phyloP scores from a whole-genome alignment of 2,113 vertebrate genomes.

The Dendrocopos noguchii region DNA sequence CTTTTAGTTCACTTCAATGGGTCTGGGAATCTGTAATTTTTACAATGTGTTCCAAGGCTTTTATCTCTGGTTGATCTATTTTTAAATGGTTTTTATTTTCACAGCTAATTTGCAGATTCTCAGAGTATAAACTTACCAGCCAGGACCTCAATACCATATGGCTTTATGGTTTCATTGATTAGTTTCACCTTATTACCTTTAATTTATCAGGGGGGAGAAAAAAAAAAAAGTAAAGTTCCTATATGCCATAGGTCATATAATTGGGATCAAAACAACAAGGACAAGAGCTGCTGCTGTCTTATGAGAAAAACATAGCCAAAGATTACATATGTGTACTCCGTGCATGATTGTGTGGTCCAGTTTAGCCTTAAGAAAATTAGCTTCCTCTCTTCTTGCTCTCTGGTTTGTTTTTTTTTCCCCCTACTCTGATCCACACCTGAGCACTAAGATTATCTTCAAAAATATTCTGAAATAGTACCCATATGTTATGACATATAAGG shows the following conservation, averaged over 20 bases:
- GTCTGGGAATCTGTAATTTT: slow-evolving; percentile 48
- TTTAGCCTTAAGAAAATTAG: background rate
- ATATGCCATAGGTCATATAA: slow-evolving; percentile 27
- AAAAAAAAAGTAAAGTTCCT: slow-evolving; percentile 10
- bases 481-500: background rate
- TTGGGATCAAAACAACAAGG: background rate
- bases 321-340: background rate
- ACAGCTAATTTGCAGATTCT: slow-evolving; percentile 67
- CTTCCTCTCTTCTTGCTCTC: background rate
- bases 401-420: background rate
- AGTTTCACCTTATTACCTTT: slow-evolving; percentile 69
- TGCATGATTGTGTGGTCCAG: background rate
- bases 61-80: slow-evolving; percentile 66
- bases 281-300: background rate
- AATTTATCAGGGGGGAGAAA: slow-evolving; percentile 36
- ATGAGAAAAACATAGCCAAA: background rate
- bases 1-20: slow-evolving; percentile 36
- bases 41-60: slow-evolving; percentile 42
- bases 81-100: slow-evolving; percentile 58
- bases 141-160: slow-evolving; percentile 30
- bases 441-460: background rate
- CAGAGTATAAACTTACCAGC: slow-evolving; percentile 49
- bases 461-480: background rate
- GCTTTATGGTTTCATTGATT: slow-evolving; percentile 68
- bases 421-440: background rate